phyloP scores from a whole-genome alignment of 2,797 vertebrate species.

The Sebastes matsubarae region DNA sequence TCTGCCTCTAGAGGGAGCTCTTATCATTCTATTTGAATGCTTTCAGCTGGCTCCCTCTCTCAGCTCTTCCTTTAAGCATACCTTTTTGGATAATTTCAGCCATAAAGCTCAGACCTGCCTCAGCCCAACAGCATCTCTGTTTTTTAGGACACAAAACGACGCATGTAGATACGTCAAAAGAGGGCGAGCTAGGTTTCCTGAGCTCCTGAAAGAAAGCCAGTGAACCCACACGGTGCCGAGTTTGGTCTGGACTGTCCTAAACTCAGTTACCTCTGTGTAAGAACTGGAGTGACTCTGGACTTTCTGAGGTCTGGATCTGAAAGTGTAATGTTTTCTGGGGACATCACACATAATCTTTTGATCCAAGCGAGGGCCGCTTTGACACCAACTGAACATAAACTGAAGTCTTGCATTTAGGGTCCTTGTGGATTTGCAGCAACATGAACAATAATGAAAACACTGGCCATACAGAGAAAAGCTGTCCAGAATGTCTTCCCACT shows the following conservation, averaged over 20 bases:
- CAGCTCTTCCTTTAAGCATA: slow-evolving; percentile 15
- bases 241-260: slow-evolving; percentile 4
- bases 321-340: neutral
- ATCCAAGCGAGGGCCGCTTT: neutral
- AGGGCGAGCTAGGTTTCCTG: slow-evolving; percentile 13
- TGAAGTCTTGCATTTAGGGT: slow-evolving; percentile 16
- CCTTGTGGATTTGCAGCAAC: slow-evolving; percentile 16
- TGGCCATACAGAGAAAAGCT: neutral
- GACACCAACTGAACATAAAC: slow-evolving; percentile 5
- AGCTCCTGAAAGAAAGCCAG: slow-evolving; percentile 6
- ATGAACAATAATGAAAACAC: neutral
- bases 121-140: slow-evolving; percentile 8
- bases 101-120: slow-evolving; percentile 21
- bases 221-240: neutral
- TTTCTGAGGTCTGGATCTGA: neutral
- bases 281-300: neutral
- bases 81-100: slow-evolving; percentile 16
- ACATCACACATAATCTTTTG: slow-evolving; percentile 15
- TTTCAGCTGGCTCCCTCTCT: neutral
- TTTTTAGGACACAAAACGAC: slow-evolving; percentile 16
- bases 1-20: slow-evolving; percentile 70
- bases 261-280: neutral
- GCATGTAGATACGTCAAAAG: neutral
- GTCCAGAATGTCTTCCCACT: neutral
- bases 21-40: slow-evolving; percentile 48